Base-by-base conservation (phyloP, 2,797 vertebrate species). In the Acrocephalus scirpaceus region DNA sequence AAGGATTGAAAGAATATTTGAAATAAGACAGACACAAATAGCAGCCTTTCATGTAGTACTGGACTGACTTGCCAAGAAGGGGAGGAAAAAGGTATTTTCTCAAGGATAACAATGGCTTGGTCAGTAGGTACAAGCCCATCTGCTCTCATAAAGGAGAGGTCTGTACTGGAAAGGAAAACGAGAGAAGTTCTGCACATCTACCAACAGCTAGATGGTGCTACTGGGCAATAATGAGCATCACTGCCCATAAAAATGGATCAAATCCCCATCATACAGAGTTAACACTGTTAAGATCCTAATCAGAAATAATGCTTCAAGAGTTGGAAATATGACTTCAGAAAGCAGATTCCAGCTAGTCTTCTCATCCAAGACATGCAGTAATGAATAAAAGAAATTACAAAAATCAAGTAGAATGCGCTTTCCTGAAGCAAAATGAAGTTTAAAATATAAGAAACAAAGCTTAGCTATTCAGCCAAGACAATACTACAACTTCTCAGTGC, bases 141-240 rank as follows among this genome's bases (percentile, higher is more conserved):
- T 85, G 48, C 22, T 77, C 32, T 48, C 34, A 42, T 27, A 42
- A 51, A 56, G 27, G 13, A 88, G 16, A 50, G 5, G 11, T n/a
- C 23, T n/a, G 13, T 22, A 23, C 1, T 32, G 7, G 4, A 23
- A 16, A 11, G 17, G 16, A 29, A 51, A 32, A 30, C n/a, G 16
- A n/a, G 9, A 23, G 4, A 42, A 32, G 23, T 36, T 72, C 91
- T 65, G 90, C 90, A 57, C 23, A 29, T 61, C 36, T 77, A 16
- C 23, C 42, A 82, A 88, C 95, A 95, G 93, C 97, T 90, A 98
- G 98, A 95, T 97, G 97, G 98, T 96, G 95, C 94, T 94, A 58
- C 81, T 61, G 50, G 40, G 70, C 93, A 95, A 54, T 30, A 47
- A 78, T 29, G 36, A 86, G 11, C 7, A 84, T 16, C 45, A 38